A percentile compares a stretch with the other conserved stretches of the same genome.
These are phyloP conservation scores for Sinodicranocentrus sp. DNA, from an alignment of 2,888 invertebrate species.

Conservation along the genomic window DNA sequence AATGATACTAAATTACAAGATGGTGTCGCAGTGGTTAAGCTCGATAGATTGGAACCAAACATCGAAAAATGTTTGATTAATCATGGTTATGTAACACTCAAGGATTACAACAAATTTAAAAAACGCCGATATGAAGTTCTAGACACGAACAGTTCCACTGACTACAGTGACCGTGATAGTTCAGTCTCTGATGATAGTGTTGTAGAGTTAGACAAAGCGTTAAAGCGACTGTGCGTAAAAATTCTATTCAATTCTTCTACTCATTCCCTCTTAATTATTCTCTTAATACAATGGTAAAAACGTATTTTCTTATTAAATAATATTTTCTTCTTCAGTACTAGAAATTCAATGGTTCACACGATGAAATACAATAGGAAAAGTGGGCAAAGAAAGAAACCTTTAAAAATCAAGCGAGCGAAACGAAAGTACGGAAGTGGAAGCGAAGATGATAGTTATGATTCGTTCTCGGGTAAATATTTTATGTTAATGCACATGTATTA, in stretches of 20 bases:
- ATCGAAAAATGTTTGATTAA: slow-evolving; percentile 25
- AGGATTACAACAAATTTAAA: slow-evolving; percentile 24
- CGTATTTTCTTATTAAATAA: neutral
- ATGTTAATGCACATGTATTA: no score
- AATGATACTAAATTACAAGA: slow-evolving; percentile 45
- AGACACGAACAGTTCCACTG: neutral
- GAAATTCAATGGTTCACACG: slow-evolving; percentile 22
- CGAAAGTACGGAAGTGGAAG: neutral
- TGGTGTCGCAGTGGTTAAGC: neutral
- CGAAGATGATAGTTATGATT: neutral
- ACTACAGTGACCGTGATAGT: neutral
- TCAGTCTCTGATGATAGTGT: slow-evolving; percentile 34
- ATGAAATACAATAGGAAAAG: slow-evolving; percentile 24
- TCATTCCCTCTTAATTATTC: neutral
- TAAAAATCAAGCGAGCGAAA: neutral
- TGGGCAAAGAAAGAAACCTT: neutral
- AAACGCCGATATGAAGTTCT: slow-evolving; percentile 10
- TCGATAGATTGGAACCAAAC: slow-evolving; percentile 14
- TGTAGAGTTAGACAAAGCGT: neutral
- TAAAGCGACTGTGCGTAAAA: slow-evolving; percentile 42
- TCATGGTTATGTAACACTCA: slow-evolving; percentile 14
- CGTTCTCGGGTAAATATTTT: no score
- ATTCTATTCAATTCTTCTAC: neutral
- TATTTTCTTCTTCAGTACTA: slow-evolving; percentile 27
- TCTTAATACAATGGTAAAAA: no score